Conservation (phyloP, 2,113 vertebrate genomes). For the Thermophis baileyi region DNA sequence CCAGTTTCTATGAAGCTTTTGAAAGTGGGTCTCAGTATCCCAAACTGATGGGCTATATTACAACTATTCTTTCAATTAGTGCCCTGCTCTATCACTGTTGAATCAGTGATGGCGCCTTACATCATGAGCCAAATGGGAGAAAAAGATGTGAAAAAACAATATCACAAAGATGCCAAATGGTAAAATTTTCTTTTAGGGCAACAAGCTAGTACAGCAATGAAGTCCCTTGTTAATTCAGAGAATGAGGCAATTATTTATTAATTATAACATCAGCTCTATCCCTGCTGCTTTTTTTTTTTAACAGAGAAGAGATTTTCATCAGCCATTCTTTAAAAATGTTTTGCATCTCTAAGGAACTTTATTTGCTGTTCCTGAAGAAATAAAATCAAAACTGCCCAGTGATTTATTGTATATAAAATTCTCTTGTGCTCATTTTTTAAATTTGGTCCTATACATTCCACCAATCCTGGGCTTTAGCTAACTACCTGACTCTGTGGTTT, state of each 20-base stretch:
- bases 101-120: constrained; percentile 36
- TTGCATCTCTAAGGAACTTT: neutral
- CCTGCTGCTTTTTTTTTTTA: neutral
- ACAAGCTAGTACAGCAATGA: constrained; percentile 1
- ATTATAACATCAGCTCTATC: neutral
- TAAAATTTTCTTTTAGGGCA: neutral
- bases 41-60: constrained; percentile 47
- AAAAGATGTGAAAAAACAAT: constrained; percentile 21
- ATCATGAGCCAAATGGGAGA: constrained; percentile 29
- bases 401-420: neutral
- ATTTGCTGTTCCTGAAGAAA: constrained; percentile 19
- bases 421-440: neutral
- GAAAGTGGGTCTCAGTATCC: constrained; percentile 39
- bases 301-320: constrained; percentile 14
- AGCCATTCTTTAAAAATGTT: neutral
- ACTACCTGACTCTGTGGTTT: too few relatives aligned
- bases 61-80: constrained; percentile 36
- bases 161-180: constrained; percentile 11
- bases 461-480: neutral
- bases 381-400: constrained; percentile 1
- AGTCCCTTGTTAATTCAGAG: neutral
- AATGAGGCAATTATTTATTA: neutral
- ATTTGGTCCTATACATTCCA: neutral
- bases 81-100: neutral
- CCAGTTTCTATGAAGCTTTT: constrained; percentile 39